Evolutionary conservation across 2,797 vertebrate genomes (phyloP), one percentile per base, ranked within the genome.

Genomic region (Podargus strigoides): DNA sequence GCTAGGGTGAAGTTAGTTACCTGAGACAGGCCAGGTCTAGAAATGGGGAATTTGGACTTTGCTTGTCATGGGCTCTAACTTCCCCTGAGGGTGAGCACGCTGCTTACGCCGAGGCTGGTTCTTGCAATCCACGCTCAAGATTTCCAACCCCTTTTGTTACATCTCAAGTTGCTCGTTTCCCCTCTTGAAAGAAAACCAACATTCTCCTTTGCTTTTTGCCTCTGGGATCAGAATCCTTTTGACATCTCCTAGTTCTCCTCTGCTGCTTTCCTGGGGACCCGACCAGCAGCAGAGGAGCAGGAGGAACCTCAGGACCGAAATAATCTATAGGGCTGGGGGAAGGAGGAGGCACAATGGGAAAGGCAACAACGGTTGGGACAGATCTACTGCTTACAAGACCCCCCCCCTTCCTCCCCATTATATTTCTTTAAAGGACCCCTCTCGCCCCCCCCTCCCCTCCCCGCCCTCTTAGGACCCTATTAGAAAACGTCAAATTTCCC

Each of bases 401-500:
- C 39, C 59, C 41, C 46, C 85, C 74, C 39, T 47, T 24, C 67
- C 67, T 67, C 49, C 32, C 42, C 79, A 60, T 60, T 92, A 79
- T 67, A 73, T 8, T 87, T 83, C 69, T 87, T 78, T 86, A 86
- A 91, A 94, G 85, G 77, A 87, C 20, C 36, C 21, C 64, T 83
- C 77, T 64, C 50, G n/a, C 62, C 47, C 66, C 22, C 74, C 59
- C 42, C 58, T 28, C 34, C 34, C 68, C 85, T 82, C 58, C 72
- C 84, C 81, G 59, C 89, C 90, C 95, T 93, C 97, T 92, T 92
- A 94, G 88, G 92, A 94, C 94, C 93, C 85, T 64, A 23, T 86
- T 90, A 87, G 91, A 94, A 96, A 94, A 91, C 42, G 91, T 95
- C 95, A 94, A 86, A 92, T 93, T 90, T 94, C 91, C 82, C 98